Conservation (phyloP, 2,888 invertebrate species). For the Tipula confusa region DNA sequence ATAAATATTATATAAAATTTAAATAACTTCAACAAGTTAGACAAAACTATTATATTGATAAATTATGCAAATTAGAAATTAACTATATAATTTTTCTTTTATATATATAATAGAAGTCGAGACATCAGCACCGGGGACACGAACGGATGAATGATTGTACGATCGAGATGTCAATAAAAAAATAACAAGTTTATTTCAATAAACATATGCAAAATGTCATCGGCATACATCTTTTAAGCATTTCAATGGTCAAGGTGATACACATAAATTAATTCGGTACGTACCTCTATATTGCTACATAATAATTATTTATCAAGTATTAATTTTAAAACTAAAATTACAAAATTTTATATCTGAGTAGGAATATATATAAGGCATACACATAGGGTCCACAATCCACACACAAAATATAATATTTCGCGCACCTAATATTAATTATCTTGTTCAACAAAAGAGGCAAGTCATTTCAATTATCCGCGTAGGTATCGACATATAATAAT, state of each 20-base stretch:
- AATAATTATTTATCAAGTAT: not conserved
- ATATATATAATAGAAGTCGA: not conserved
- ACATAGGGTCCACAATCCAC: not conserved
- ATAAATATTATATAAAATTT: too few species aligned
- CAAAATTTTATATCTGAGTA: not conserved
- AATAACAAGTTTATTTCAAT: not conserved
- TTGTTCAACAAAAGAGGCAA: not conserved
- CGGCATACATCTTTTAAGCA: not conserved
- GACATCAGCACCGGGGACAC: not conserved
- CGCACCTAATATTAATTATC: constrained; percentile 9
- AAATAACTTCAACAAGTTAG: not conserved
- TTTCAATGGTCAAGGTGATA: not conserved
- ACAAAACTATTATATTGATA: not conserved
- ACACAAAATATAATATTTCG: not conserved
- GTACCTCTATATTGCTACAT: not conserved
- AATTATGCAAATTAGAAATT: not conserved
- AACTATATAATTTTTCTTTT: too few species aligned
- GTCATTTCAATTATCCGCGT: not conserved
- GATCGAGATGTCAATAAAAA: not conserved
- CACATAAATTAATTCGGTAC: not conserved
- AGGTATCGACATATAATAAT: not conserved
- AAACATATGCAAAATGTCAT: not conserved
- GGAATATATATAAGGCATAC: not conserved
- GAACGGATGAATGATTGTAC: not conserved
- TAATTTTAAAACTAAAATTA: not conserved